Evolutionary conservation across 2,113 vertebrate genomes (phyloP).

Genomic region (Datnioides undecimradiatus): DNA sequence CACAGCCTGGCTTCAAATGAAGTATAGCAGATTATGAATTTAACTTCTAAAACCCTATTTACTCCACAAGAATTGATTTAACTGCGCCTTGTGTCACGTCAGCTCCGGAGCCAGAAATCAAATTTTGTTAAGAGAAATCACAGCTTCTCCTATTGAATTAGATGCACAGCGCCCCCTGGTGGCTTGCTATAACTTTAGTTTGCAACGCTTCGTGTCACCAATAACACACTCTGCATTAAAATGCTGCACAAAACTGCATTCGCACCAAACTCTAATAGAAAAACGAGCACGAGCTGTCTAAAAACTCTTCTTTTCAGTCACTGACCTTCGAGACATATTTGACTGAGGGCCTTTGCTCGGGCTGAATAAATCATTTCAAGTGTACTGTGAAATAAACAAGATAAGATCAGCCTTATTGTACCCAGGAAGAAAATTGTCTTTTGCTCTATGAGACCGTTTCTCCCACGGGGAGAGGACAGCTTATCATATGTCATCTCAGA

Average conservation of each 20-base stretch:
- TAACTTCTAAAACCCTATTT: not conserved
- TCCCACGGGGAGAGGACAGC: slow-evolving; percentile 5
- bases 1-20: not conserved
- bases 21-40: not conserved
- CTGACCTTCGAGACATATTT: slow-evolving; percentile 22
- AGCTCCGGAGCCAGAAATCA: not conserved
- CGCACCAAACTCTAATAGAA: not conserved
- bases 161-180: not conserved
- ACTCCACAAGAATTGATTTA: not conserved
- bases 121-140: not conserved
- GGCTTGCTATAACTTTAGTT: not conserved
- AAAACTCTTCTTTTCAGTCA: not conserved
- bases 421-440: slow-evolving; percentile 35
- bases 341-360: not conserved
- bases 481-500: slow-evolving; percentile 38
- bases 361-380: slow-evolving; percentile 12
- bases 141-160: not conserved
- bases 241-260: not conserved
- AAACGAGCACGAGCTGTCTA: not conserved
- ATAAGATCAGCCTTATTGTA: slow-evolving; percentile 39
- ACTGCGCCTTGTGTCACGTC: not conserved
- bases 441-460: not conserved
- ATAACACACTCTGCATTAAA: not conserved
- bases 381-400: slow-evolving; percentile 38
- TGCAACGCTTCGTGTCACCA: not conserved